A percentile compares a stretch with the other conserved stretches of the same genome.
Evolutionary conservation across 2,888 invertebrate species (phyloP).

Genomic region (Drosophila paramelanica): DNA sequence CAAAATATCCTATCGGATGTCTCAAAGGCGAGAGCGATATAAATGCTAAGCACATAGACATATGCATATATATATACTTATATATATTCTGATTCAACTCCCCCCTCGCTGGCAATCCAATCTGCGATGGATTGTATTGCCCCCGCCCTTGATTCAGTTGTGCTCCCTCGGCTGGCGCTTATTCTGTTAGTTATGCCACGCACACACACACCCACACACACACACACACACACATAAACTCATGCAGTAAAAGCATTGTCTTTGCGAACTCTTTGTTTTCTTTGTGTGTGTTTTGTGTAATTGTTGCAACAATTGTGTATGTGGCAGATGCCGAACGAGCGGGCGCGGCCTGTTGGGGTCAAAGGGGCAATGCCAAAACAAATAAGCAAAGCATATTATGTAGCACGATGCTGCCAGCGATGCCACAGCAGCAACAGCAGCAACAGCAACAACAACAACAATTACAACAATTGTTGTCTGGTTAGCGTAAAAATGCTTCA

Average conservation of each 20-base stretch:
- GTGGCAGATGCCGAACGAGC: conserved; percentile 12
- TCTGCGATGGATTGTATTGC: conserved; percentile 7
- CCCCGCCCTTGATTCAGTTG: background rate
- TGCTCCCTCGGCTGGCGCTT: conserved; percentile 15
- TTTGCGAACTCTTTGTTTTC: conserved; percentile 47
- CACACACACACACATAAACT: background rate
- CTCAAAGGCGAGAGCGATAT: conserved; percentile 6
- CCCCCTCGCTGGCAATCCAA: conserved; percentile 11
- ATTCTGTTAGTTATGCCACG: conserved; percentile 18
- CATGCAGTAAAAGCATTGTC: conserved; percentile 29
- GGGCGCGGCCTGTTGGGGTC: conserved; percentile 7
- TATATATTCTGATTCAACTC: background rate
- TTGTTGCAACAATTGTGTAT: conserved; percentile 75
- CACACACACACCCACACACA: conserved; percentile 26
- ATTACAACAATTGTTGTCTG: conserved; percentile 44
- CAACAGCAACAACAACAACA: conserved; percentile 14
- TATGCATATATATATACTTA: background rate
- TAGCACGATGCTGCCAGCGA: conserved; percentile 47
- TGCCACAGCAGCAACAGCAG: conserved; percentile 36
- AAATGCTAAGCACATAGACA: conserved; percentile 3
- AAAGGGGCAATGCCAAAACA: conserved; percentile 40
- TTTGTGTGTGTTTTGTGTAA: conserved; percentile 68
- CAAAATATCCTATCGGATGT: background rate
- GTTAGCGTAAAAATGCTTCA: conserved; percentile 44
- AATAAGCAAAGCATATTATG: conserved; percentile 64